These are phyloP conservation scores for Poeciliopsis turrubarensis DNA, from an alignment of 2,113 vertebrate species.

Conservation along the genomic window DNA sequence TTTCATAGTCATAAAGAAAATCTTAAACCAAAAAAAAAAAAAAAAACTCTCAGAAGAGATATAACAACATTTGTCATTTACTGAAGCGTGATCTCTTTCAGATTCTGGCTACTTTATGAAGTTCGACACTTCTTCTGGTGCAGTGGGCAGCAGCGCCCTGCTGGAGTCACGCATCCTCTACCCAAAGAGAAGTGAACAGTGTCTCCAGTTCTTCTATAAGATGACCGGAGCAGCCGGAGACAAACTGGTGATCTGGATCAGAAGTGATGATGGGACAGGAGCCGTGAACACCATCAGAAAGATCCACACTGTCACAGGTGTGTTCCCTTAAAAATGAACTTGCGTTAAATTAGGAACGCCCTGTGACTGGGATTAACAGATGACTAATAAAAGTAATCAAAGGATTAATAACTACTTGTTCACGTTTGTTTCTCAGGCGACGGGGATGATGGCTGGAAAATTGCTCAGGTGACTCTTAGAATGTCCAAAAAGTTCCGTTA, in stretches of 20 bases:
- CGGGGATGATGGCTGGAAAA: conserved; percentile 83
- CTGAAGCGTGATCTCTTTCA: conserved; percentile 47
- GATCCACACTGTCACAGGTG: conserved; percentile 86
- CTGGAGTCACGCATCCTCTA: conserved; percentile 91
- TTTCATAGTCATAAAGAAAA: neutral
- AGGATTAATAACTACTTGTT: neutral
- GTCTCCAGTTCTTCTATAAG: conserved; percentile 92
- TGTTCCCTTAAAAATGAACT: neutral
- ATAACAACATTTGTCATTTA: no score
- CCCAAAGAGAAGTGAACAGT: conserved; percentile 86
- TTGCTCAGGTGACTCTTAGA: conserved; percentile 83
- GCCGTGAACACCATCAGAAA: conserved; percentile 78
- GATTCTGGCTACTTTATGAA: conserved; percentile 89
- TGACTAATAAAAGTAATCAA: neutral
- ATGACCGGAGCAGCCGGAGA: conserved; percentile 82
- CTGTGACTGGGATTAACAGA: neutral
- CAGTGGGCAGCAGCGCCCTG: conserved; percentile 74
- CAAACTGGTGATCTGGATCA: conserved; percentile 85
- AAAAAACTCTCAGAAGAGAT: neutral
- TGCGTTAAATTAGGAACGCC: neutral
- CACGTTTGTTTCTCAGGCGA: conserved; percentile 74
- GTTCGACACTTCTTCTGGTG: conserved; percentile 76
- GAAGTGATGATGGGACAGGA: conserved; percentile 85
- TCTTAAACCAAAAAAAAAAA: neutral
- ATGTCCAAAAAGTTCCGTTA: conserved; percentile 89